Evolutionary conservation across 2,113 vertebrate genomes (phyloP).

Genomic region (Platysternon megacephalum): DNA sequence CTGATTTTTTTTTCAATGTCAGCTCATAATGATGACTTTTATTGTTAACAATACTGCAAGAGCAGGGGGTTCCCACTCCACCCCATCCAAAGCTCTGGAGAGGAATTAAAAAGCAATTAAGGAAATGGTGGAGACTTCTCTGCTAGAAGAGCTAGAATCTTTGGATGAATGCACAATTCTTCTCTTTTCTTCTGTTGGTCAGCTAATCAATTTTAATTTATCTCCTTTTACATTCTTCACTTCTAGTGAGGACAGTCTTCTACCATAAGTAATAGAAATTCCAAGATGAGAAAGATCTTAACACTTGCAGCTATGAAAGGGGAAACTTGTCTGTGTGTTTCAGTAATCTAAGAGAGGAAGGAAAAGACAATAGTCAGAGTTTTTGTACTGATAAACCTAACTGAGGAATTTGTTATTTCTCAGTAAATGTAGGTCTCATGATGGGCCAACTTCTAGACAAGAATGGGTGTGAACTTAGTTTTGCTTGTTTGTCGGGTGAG

Average conservation of each 20-base stretch:
- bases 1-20: not conserved
- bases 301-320: not conserved
- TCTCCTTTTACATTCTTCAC: not conserved
- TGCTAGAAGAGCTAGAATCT: not conserved
- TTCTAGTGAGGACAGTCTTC: not conserved
- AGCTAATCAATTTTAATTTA: not conserved
- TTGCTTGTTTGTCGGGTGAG: conserved; percentile 16
- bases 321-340: not conserved
- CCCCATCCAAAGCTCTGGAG: not conserved
- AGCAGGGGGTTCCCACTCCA: not conserved
- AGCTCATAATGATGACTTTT: not conserved
- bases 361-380: conserved; percentile 6
- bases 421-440: not conserved
- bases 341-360: conserved; percentile 46
- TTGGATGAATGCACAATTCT: not conserved
- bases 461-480: not conserved
- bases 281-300: not conserved
- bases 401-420: conserved; percentile 7
- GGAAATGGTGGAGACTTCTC: not conserved
- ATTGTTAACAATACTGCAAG: not conserved
- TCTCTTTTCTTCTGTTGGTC: not conserved
- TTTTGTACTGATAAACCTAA: conserved; percentile 25
- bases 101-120: not conserved
- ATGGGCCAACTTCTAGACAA: not conserved
- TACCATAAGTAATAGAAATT: not conserved